phyloP scores from a whole-genome alignment of 1,140 invertebrate genomes.

The Aradophagus sp. region DNA sequence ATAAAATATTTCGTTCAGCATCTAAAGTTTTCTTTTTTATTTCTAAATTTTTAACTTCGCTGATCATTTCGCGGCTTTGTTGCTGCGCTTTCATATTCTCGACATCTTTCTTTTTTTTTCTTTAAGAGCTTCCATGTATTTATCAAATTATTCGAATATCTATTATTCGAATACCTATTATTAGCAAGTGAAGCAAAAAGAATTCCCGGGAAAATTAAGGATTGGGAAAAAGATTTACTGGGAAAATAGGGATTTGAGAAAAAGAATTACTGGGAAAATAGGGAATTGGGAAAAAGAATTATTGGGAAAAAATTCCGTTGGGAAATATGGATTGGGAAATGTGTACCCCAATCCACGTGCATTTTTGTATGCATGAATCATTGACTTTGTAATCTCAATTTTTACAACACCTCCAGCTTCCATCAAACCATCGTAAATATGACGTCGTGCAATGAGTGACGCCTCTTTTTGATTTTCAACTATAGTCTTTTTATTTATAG shows the following conservation, averaged over 20 bases:
- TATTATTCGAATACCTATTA: too few relatives aligned
- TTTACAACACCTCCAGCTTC: slow-evolving; percentile 5
- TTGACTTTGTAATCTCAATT: slow-evolving; percentile 2
- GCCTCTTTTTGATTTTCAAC: slow-evolving; percentile 14
- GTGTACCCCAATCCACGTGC: too few relatives aligned
- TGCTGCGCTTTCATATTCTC: not conserved
- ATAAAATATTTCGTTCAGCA: slow-evolving; percentile 6
- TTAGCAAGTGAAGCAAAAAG: too few relatives aligned
- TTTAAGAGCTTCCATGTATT: slow-evolving; percentile 4
- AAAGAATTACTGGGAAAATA: too few relatives aligned
- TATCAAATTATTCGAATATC: too few relatives aligned
- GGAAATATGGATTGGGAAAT: too few relatives aligned
- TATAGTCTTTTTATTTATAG: slow-evolving; percentile 17
- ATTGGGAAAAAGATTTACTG: too few relatives aligned
- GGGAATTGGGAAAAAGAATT: too few relatives aligned
- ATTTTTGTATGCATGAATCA: slow-evolving; percentile 2
- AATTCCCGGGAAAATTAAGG: too few relatives aligned
- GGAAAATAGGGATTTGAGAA: too few relatives aligned
- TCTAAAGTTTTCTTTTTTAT: slow-evolving; percentile 6
- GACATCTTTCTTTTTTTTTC: not conserved
- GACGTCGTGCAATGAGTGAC: slow-evolving; percentile 11
- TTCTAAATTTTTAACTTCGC: slow-evolving; percentile 8
- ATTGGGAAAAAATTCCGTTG: too few relatives aligned
- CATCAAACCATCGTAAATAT: slow-evolving; percentile 4
- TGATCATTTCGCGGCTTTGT: not conserved